These are phyloP conservation scores for Caerostris extrusa DNA, from an alignment of 1,140 invertebrate species.

Conservation along the genomic window DNA sequence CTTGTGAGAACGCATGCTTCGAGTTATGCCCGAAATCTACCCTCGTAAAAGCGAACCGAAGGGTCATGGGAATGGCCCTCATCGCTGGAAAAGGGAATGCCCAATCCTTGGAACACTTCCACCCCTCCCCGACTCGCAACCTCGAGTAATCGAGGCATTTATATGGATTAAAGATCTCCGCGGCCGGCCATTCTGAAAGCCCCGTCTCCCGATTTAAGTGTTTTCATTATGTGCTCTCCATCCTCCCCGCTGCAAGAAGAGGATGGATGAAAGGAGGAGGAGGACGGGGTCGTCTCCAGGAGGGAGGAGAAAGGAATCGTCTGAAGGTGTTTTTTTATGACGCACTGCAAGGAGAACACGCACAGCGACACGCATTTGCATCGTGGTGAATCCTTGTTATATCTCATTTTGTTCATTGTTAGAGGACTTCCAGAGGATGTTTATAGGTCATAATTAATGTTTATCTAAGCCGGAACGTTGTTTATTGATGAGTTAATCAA, in stretches of 20 bases:
- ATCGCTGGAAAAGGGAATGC: slow-evolving; percentile 47
- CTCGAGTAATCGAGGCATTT: slow-evolving; percentile 75
- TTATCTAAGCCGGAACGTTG: slow-evolving; percentile 24
- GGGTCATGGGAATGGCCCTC: slow-evolving; percentile 64
- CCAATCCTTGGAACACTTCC: slow-evolving; percentile 54
- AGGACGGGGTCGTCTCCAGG: slow-evolving; percentile 17
- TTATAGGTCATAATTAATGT: slow-evolving; percentile 68
- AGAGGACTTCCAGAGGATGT: not conserved
- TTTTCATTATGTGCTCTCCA: slow-evolving; percentile 71
- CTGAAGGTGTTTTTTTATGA: slow-evolving; percentile 19
- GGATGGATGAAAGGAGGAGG: not conserved
- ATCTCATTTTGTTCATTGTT: slow-evolving; percentile 30
- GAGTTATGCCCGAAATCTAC: slow-evolving; percentile 70
- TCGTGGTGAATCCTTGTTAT: slow-evolving; percentile 21
- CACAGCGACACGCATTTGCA: slow-evolving; percentile 65
- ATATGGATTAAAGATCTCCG: slow-evolving; percentile 76
- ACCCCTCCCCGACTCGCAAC: not conserved
- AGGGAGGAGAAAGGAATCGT: slow-evolving; percentile 2
- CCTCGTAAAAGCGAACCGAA: slow-evolving; percentile 69
- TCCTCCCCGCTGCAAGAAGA: slow-evolving; percentile 8
- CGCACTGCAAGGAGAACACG: slow-evolving; percentile 29
- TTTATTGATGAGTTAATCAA: slow-evolving; percentile 22
- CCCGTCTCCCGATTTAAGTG: slow-evolving; percentile 73
- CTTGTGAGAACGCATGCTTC: slow-evolving; percentile 40
- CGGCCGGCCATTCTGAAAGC: slow-evolving; percentile 57